A percentile compares a stretch with the other conserved stretches of the same genome.
These are phyloP conservation scores for Taphrorychus bicolor DNA, from an alignment of 2,888 invertebrate species.

Conservation along the genomic window DNA sequence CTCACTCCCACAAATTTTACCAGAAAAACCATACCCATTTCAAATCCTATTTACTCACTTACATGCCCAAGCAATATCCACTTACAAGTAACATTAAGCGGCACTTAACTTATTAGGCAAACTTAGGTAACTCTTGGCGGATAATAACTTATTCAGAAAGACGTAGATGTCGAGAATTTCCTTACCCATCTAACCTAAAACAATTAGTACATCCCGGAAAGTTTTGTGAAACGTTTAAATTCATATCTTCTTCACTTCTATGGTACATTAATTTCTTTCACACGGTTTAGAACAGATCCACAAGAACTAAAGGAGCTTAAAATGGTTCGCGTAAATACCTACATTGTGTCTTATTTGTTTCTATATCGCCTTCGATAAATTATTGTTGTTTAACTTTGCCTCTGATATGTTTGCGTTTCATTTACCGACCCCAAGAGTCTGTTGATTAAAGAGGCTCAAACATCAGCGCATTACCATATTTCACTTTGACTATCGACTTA, in stretches of 20 bases:
- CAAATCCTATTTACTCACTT: neutral
- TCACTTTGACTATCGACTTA: slow-evolving; percentile 7
- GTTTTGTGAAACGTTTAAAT: slow-evolving; percentile 15
- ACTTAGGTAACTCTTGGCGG: slow-evolving; percentile 3
- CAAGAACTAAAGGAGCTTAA: neutral
- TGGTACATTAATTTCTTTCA: slow-evolving; percentile 12
- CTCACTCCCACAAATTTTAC: no score
- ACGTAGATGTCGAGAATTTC: neutral
- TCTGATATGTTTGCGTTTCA: neutral
- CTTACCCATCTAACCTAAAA: slow-evolving; percentile 1
- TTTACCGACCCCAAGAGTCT: neutral
- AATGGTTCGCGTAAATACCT: slow-evolving; percentile 7
- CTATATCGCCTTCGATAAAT: no score
- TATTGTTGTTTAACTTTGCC: neutral
- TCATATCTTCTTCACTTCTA: slow-evolving; percentile 19
- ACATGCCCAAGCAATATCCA: no score
- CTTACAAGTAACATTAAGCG: neutral
- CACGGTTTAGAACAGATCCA: neutral
- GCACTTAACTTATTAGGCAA: neutral
- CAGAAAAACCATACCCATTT: no score
- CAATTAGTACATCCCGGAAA: slow-evolving; percentile 19
- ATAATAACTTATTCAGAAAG: slow-evolving; percentile 1
- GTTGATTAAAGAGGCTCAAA: neutral
- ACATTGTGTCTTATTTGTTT: no score
- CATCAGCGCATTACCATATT: neutral